Percentiles rank a stretch among this genome's conserved stretches.
phyloP scores from a whole-genome alignment of 2,113 vertebrate species.

The Brachionichthys hirsutus region DNA sequence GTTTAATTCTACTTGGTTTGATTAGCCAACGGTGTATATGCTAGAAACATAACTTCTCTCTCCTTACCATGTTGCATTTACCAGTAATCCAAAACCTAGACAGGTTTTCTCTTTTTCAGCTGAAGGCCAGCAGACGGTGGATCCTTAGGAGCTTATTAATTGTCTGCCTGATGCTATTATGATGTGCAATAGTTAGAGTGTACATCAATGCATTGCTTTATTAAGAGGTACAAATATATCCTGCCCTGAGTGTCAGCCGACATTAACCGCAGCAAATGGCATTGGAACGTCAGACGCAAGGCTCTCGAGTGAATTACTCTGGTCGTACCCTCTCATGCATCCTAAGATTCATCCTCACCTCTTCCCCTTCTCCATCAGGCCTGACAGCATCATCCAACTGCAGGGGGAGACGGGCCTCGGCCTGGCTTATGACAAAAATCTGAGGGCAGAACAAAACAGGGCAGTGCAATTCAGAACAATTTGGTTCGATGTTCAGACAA shows the following conservation, averaged over 20 bases:
- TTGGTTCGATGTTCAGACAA: not conserved
- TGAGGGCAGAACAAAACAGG: conserved; percentile 59
- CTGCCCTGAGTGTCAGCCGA: not conserved
- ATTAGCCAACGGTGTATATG: conserved; percentile 16
- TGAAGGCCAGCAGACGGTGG: not conserved
- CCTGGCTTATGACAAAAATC: conserved; percentile 95
- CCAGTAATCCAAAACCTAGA: too few species aligned
- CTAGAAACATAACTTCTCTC: conserved; percentile 20
- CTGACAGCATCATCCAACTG: conserved; percentile 95
- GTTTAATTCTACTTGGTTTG: conserved; percentile 22
- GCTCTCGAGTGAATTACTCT: not conserved
- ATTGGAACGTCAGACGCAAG: not conserved
- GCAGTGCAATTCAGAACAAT: conserved; percentile 14
- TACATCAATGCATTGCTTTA: not conserved
- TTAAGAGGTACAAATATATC: not conserved
- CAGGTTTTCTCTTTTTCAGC: not conserved
- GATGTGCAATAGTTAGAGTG: not conserved
- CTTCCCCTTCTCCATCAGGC: conserved; percentile 91
- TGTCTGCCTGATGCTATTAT: not conserved
- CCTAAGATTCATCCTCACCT: conserved; percentile 80
- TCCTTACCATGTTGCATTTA: not conserved
- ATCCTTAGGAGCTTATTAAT: not conserved
- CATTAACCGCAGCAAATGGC: not conserved
- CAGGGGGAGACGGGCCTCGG: conserved; percentile 90
- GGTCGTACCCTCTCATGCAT: not conserved